phyloP scores from a whole-genome alignment of 2,888 invertebrate species.

The Caenorhabditis sp. region DNA sequence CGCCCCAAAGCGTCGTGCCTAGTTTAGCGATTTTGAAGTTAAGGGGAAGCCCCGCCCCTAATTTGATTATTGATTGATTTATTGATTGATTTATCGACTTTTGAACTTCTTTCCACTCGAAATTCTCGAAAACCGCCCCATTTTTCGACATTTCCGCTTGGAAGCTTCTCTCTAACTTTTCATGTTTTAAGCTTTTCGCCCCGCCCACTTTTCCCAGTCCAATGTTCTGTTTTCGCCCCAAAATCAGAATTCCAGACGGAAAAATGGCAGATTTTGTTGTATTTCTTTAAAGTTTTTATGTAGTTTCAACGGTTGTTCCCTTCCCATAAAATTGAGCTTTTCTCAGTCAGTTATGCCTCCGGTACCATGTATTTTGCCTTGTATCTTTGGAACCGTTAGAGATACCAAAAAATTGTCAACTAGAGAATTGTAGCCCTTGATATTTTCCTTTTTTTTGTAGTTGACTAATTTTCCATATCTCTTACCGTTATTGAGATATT shows the following conservation, averaged over 20 bases:
- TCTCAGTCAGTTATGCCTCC: too few relatives aligned
- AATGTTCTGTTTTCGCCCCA: background rate
- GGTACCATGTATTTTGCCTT: too few relatives aligned
- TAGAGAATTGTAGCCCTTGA: too few relatives aligned
- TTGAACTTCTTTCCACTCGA: constrained; percentile 10
- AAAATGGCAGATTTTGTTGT: constrained; percentile 22
- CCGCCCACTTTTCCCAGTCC: background rate
- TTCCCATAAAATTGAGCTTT: too few relatives aligned
- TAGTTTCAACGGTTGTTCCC: constrained; percentile 10
- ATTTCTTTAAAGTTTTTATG: constrained; percentile 23
- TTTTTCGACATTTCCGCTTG: constrained; percentile 10
- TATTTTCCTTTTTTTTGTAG: too few relatives aligned
- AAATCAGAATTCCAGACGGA: background rate
- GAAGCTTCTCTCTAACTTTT: constrained; percentile 48
- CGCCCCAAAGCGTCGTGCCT: constrained; percentile 24
- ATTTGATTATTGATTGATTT: too few relatives aligned
- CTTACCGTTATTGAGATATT: too few relatives aligned
- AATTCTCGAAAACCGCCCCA: constrained; percentile 37
- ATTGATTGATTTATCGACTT: too few relatives aligned
- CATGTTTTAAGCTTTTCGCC: constrained; percentile 57
- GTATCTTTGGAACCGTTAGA: too few relatives aligned
- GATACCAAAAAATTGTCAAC: too few relatives aligned
- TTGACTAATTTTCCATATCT: too few relatives aligned
- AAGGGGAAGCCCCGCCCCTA: too few relatives aligned
- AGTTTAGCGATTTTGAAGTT: background rate